Conservation (phyloP, 2,797 vertebrate species). For the Masticophis lateralis region DNA sequence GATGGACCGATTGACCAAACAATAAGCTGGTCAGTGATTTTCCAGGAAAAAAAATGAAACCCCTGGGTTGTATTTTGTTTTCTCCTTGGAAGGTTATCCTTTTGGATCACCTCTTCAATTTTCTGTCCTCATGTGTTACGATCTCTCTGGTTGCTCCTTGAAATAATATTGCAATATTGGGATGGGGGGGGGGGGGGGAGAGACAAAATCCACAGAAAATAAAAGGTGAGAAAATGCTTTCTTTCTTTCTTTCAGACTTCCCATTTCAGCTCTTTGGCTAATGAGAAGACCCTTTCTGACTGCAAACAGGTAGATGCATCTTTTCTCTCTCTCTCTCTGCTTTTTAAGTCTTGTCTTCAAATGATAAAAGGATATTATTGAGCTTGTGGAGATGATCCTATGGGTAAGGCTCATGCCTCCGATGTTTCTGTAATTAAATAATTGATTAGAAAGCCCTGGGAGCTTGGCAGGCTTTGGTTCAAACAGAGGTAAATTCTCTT, state of each 20-base stretch:
- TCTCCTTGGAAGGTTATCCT: not conserved
- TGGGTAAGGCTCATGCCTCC: not conserved
- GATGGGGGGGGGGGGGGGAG: not conserved
- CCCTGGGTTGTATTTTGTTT: not conserved
- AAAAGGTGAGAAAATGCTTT: not conserved
- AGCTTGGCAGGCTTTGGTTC: not conserved
- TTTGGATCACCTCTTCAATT: not conserved
- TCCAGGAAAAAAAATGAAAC: not conserved
- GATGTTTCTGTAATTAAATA: conserved; percentile 7
- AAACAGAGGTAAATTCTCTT: not conserved
- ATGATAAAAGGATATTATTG: not conserved
- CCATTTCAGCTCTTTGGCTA: conserved; percentile 47
- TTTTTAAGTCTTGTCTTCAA: not conserved
- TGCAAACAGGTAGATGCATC: conserved; percentile 49
- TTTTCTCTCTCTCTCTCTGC: not conserved
- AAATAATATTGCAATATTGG: not conserved
- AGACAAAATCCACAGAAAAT: not conserved
- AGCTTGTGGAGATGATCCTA: not conserved
- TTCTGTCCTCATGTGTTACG: not conserved
- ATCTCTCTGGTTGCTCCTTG: not conserved
- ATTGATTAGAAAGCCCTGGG: not conserved
- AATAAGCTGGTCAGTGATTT: not conserved
- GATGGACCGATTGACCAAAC: not conserved
- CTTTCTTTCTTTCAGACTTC: conserved; percentile 42
- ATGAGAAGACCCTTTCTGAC: conserved; percentile 54